Evolutionary conservation across 2,113 vertebrate genomes (phyloP).

Genomic region (Dipodomys spectabilis): DNA sequence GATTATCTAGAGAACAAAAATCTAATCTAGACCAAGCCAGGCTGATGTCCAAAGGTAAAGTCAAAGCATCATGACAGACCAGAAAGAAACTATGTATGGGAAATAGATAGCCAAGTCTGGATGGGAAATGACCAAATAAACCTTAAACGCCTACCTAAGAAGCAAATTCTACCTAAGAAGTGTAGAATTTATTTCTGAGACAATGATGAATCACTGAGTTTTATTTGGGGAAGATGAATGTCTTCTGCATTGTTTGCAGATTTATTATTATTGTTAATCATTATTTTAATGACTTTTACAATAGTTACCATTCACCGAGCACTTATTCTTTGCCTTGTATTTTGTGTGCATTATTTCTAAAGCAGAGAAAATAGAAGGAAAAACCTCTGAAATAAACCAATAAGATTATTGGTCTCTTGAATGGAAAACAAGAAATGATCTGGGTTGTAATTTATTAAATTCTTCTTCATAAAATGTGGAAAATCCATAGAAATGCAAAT

Average conservation of each 20-base stretch:
- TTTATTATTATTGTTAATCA: not conserved
- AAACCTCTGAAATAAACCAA: conserved; percentile 38
- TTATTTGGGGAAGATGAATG: conserved; percentile 1
- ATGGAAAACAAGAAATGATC: not conserved
- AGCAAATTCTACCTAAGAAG: not conserved
- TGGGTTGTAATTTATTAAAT: conserved; percentile 26
- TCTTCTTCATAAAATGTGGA: not conserved
- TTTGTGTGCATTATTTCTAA: not conserved
- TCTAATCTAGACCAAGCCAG: not conserved
- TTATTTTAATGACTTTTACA: conserved; percentile 37
- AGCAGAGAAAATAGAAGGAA: conserved; percentile 23
- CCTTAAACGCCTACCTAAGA: not conserved
- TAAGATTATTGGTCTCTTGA: not conserved
- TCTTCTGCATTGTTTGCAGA: not conserved
- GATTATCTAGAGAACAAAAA: not conserved
- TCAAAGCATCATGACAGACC: not conserved
- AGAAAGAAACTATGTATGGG: not conserved
- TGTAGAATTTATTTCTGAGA: conserved; percentile 17
- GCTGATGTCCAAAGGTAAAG: not conserved
- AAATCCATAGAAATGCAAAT: conserved; percentile 36
- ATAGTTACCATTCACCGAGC: conserved; percentile 12
- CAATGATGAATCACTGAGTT: not conserved
- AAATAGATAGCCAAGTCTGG: not conserved
- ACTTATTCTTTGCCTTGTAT: not conserved
- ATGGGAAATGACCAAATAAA: not conserved